A percentile compares a stretch with the other conserved stretches of the same genome.
Conservation (phyloP, 35 echinoderm and acorn worm genomes). For the Acanthaster planci region DNA sequence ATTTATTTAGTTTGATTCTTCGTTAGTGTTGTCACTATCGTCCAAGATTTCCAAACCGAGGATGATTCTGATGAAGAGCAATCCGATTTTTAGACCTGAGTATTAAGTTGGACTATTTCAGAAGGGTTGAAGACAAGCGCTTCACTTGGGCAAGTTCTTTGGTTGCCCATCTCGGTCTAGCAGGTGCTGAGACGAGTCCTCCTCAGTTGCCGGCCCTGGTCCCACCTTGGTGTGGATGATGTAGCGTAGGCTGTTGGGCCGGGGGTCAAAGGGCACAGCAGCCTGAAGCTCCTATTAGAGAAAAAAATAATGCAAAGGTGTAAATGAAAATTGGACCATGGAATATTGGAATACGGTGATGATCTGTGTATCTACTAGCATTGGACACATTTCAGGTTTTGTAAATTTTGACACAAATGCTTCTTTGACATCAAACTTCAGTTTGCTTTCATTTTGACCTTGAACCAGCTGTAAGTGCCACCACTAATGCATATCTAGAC, state of each 20-base stretch:
- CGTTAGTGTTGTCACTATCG: too few relatives aligned
- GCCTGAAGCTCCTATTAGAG: conserved; percentile 50
- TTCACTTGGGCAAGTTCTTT: conserved; percentile 32
- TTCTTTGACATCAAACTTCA: neutral
- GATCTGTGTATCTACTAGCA: neutral
- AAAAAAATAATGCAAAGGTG: neutral
- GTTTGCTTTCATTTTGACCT: neutral
- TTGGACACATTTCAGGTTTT: too few relatives aligned
- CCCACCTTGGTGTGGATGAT: conserved; percentile 90
- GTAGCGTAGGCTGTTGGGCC: conserved; percentile 75
- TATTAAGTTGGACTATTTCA: too few relatives aligned
- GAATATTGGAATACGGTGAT: too few relatives aligned
- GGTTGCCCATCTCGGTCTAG: conserved; percentile 71
- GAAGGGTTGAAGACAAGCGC: too few relatives aligned
- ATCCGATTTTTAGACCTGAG: too few relatives aligned
- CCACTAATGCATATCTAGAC: too few relatives aligned
- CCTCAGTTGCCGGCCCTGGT: conserved; percentile 71
- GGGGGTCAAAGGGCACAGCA: conserved; percentile 53
- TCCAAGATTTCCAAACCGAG: too few relatives aligned
- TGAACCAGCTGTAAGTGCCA: too few relatives aligned
- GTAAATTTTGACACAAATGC: neutral
- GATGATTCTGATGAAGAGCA: too few relatives aligned
- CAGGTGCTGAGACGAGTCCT: conserved; percentile 51
- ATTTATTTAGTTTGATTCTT: too few relatives aligned
- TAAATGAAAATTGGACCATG: neutral